Evolutionary conservation across 2,113 vertebrate species (phyloP), one percentile per base, ranked within the genome.

Genomic region (Hippocampus comes): DNA sequence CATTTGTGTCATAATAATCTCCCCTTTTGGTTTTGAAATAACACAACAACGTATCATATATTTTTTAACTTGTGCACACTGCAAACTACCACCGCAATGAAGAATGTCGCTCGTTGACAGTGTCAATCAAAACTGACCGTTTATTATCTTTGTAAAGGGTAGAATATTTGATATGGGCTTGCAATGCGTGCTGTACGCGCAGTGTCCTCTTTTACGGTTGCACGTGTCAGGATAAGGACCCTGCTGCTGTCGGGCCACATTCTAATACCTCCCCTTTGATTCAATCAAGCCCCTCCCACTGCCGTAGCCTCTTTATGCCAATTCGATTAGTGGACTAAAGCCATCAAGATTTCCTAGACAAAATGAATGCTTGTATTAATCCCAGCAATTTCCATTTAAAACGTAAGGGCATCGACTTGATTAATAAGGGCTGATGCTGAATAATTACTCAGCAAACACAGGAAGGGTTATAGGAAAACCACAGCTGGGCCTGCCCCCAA

Each of bases 321-420:
- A 97, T 97, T 97, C 95, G 95, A 98, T 98, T 96, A 94, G 89
- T 91, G 93, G 93, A 93, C 94, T 97, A 98, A 99, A 97, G 94
- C 95, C 94, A 96, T 97, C 95, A 96, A 95, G 95, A 95, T 96
- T 96, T 96, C 94, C 94, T 94, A 93, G 94, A 96, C 95, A 95
- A 97, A 98, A 96, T 95, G 94, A 96, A 96, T 96, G 94, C 94
- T 95, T 94, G 94, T 96, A 98, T 98, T 99, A 99, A 99, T 98
- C 97, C 96, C 94, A 83, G 91, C 94, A 97, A 98, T 98, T 99
- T 99, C 95, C 97, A 99, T 99, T 98, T 98, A 98, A 97, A 99
- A 97, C 93, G 94, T 93, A 94, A 84, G 88, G 86, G 92, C 95
- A 98, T 98, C 90, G 95, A 96, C 97, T 98, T 97, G 96, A 98